These are phyloP conservation scores for Penelope pileata DNA, from an alignment of 2,113 vertebrate genomes.

Conservation along the genomic window DNA sequence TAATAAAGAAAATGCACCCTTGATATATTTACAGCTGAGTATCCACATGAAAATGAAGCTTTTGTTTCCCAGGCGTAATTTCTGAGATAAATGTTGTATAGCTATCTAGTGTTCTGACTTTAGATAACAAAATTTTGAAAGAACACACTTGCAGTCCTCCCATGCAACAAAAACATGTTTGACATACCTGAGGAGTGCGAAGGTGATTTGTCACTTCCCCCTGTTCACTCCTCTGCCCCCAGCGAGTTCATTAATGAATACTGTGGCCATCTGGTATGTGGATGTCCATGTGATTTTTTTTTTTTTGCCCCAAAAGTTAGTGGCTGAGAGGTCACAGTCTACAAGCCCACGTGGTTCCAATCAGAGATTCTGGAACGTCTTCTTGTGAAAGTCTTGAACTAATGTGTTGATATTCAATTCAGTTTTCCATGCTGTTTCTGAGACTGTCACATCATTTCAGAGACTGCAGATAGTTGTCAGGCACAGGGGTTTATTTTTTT, in stretches of 20 bases:
- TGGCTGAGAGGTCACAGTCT: not conserved
- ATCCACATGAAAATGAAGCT: not conserved
- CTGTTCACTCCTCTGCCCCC: accelerated
- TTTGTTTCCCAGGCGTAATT: not conserved
- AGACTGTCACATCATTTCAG: not conserved
- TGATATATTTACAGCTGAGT: not conserved
- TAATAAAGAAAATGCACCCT: not conserved
- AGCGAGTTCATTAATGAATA: not conserved
- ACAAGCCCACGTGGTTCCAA: not conserved
- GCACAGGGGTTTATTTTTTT: not conserved
- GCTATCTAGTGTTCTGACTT: not conserved
- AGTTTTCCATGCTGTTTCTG: not conserved
- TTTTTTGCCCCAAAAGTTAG: not conserved
- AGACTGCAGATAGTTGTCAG: not conserved
- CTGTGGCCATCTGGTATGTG: not conserved
- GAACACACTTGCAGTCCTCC: not conserved
- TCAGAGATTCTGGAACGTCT: not conserved
- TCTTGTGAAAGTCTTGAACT: not conserved
- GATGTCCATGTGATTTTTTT: not conserved
- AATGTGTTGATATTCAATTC: not conserved
- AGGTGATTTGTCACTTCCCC: not conserved
- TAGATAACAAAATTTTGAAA: not conserved
- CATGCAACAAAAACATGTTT: accelerated
- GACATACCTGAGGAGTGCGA: accelerated
- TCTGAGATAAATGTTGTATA: not conserved